These are phyloP conservation scores for Catostylus mosaicus DNA, from an alignment of 30 jellyfish, hydroid and myxozoan genomes.

Conservation along the genomic window DNA sequence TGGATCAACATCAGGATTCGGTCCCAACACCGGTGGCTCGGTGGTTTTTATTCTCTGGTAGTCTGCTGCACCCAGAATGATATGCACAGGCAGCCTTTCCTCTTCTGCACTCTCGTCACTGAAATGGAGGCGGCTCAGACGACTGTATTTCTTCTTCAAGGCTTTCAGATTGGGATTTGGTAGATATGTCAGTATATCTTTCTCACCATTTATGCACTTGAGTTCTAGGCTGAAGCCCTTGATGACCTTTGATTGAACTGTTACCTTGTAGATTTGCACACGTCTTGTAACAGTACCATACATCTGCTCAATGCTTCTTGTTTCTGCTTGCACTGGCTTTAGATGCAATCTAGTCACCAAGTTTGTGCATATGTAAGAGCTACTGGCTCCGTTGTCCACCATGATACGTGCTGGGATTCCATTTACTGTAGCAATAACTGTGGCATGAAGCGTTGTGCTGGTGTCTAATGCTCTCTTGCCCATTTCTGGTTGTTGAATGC, in stretches of 20 bases:
- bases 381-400: slow-evolving; percentile 57
- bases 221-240: slow-evolving; percentile 33
- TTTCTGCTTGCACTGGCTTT: slow-evolving; percentile 45
- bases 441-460: slow-evolving; percentile 45
- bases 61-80: slow-evolving; percentile 67
- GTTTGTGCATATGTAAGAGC: slow-evolving; percentile 62
- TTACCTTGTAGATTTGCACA: slow-evolving; percentile 55
- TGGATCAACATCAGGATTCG: too few species aligned
- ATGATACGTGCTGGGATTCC: slow-evolving; percentile 53
- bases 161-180: slow-evolving; percentile 56
- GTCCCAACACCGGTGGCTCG: slow-evolving; percentile 69
- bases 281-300: slow-evolving; percentile 54
- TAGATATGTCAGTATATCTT: slow-evolving; percentile 43
- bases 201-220: slow-evolving; percentile 58
- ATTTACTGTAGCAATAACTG: slow-evolving; percentile 28
- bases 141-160: slow-evolving; percentile 50
- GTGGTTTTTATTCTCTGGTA: slow-evolving; percentile 50
- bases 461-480: slow-evolving; percentile 26
- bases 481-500: slow-evolving; percentile 16
- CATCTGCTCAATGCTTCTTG: slow-evolving; percentile 65
- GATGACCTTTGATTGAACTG: slow-evolving; percentile 20
- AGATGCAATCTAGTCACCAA: slow-evolving; percentile 51
- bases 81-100: slow-evolving; percentile 65
- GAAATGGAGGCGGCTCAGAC: slow-evolving; percentile 41
- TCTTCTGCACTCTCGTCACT: slow-evolving; percentile 59